A percentile compares a stretch with the other conserved stretches of the same genome.
Evolutionary conservation across 1,140 invertebrate genomes (phyloP).

Genomic region (Chironomus tepperi): DNA sequence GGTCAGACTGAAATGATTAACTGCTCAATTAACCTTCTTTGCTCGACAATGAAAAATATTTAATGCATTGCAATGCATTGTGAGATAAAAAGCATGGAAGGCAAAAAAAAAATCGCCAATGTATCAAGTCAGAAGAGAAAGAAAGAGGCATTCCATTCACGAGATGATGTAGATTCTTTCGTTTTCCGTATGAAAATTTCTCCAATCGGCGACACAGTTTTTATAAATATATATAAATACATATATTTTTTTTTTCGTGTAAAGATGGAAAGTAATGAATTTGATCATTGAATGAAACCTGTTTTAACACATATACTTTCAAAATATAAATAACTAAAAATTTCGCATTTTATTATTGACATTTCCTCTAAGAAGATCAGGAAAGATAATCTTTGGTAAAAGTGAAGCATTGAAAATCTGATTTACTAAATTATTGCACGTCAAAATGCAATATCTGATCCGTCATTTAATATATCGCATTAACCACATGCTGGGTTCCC

Average conservation of each 20-base stretch:
- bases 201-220: constrained; percentile 11
- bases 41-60: too few species aligned
- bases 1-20: too few species aligned
- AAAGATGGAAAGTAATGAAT: constrained; percentile 2
- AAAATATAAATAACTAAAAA: neutral
- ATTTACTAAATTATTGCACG: too few species aligned
- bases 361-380: neutral
- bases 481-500: too few species aligned
- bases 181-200: neutral
- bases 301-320: neutral
- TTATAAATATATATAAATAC: neutral
- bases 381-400: too few species aligned
- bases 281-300: neutral
- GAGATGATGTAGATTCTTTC: neutral
- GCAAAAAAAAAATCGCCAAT: neutral
- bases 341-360: neutral
- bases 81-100: too few species aligned
- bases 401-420: too few species aligned
- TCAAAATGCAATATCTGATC: too few species aligned
- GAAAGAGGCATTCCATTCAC: neutral
- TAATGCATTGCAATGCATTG: too few species aligned
- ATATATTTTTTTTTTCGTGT: neutral
- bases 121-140: neutral
- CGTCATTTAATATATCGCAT: too few species aligned
- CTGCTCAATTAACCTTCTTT: too few species aligned